phyloP scores from a whole-genome alignment of 2,888 invertebrate genomes.

The Chrysolina americana region DNA sequence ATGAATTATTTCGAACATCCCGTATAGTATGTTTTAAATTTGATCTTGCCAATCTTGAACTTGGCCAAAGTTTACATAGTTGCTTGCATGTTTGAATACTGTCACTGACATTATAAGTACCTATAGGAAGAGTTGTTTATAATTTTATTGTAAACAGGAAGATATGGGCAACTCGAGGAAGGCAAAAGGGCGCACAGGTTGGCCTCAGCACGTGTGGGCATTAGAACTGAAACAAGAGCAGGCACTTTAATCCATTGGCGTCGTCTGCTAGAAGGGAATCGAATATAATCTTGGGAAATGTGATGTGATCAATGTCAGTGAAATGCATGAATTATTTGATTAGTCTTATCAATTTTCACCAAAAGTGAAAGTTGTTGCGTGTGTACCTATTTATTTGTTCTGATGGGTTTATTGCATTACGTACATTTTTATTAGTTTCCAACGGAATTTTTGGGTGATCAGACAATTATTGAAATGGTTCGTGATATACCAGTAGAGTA shows the following conservation, averaged over 20 bases:
- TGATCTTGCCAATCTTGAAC: conserved; percentile 18
- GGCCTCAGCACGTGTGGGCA: conserved; percentile 98
- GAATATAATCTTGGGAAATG: conserved; percentile 22
- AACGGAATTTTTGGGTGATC: too few relatives aligned
- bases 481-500: too few relatives aligned
- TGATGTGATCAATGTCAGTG: conserved; percentile 12
- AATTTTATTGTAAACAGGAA: conserved; percentile 65
- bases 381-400: neutral
- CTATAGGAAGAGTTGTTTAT: conserved; percentile 49
- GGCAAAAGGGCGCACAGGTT: conserved; percentile 92
- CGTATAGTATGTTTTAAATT: neutral
- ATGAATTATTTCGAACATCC: neutral
- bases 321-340: neutral
- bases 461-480: too few relatives aligned
- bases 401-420: too few relatives aligned
- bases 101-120: conserved; percentile 36
- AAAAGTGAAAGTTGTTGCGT: neutral
- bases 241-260: conserved; percentile 59
- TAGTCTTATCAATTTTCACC: neutral
- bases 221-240: conserved; percentile 84
- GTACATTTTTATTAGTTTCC: too few relatives aligned
- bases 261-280: conserved; percentile 43
- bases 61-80: conserved; percentile 19
- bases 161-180: conserved; percentile 67
- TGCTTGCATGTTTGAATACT: conserved; percentile 23